phyloP scores from a whole-genome alignment of 2,113 vertebrate genomes.

The Anoura caudifer region DNA sequence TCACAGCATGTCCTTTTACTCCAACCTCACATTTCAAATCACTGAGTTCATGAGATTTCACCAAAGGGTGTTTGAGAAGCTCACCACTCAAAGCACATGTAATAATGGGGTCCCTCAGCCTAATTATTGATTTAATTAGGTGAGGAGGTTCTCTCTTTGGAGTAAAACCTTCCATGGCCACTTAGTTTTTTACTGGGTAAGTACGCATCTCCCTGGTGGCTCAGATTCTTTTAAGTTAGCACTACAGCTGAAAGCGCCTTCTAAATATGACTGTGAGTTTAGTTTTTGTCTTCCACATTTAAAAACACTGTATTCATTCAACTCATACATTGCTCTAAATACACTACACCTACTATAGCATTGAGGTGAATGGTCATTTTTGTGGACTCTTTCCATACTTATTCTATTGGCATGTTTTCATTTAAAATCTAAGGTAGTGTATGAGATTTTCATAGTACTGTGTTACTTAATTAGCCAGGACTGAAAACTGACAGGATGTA shows the following conservation, averaged over 20 bases:
- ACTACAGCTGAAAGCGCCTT: background rate
- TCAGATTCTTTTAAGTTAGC: constrained; percentile 27
- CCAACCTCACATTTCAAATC: background rate
- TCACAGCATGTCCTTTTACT: background rate
- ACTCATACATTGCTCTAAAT: background rate
- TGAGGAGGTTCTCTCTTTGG: background rate
- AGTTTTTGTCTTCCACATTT: background rate
- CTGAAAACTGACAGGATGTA: background rate
- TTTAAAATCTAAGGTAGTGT: background rate
- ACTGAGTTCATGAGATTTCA: constrained; percentile 9
- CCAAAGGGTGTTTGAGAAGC: constrained; percentile 12
- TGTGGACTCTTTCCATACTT: background rate
- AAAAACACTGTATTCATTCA: background rate
- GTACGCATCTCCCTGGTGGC: background rate
- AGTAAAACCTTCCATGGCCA: constrained; percentile 6
- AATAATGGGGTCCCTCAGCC: background rate
- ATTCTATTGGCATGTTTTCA: background rate
- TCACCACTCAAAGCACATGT: constrained; percentile 35
- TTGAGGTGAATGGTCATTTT: background rate
- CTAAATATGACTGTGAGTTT: background rate
- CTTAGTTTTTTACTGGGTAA: constrained; percentile 9
- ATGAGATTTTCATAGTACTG: background rate
- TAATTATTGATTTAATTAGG: background rate
- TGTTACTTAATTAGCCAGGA: background rate
- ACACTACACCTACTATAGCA: background rate